Conservation (phyloP, 2,888 invertebrate genomes). For the Agrenia bidenticulata region DNA sequence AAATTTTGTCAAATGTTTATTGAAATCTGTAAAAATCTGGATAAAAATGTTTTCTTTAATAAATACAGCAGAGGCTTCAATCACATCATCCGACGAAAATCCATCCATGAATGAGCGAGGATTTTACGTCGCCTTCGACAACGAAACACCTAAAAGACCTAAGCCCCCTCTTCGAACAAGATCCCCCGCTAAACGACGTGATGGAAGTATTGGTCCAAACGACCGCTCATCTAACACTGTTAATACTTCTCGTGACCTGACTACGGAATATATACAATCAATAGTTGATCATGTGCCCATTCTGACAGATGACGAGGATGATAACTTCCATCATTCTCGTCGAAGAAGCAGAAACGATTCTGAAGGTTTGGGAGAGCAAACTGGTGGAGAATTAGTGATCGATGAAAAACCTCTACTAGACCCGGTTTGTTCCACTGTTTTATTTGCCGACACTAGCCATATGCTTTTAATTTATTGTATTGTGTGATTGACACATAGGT, state of each 20-base stretch:
- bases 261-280: slow-evolving; percentile 50
- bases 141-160: slow-evolving; percentile 81
- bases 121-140: slow-evolving; percentile 92
- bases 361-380: slow-evolving; percentile 14
- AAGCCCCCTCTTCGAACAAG: slow-evolving; percentile 75
- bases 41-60: not conserved
- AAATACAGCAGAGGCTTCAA: slow-evolving; percentile 35
- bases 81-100: slow-evolving; percentile 45
- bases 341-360: slow-evolving; percentile 16
- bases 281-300: slow-evolving; percentile 47
- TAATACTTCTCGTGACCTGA: slow-evolving; percentile 41
- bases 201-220: slow-evolving; percentile 19
- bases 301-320: slow-evolving; percentile 41
- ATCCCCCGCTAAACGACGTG: slow-evolving; percentile 44
- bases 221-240: slow-evolving; percentile 13
- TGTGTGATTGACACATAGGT: not conserved
- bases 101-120: slow-evolving; percentile 54
- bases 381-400: slow-evolving; percentile 47
- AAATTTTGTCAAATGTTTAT: not conserved
- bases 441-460: slow-evolving; percentile 5
- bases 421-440: slow-evolving; percentile 48
- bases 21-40: too few species aligned
- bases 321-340: slow-evolving; percentile 26
- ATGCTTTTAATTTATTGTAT: not conserved
- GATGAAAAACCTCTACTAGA: slow-evolving; percentile 51